Evolutionary conservation across 2,888 invertebrate genomes (phyloP), one percentile per base, ranked within the genome.

Genomic region (Litoditis marina): DNA sequence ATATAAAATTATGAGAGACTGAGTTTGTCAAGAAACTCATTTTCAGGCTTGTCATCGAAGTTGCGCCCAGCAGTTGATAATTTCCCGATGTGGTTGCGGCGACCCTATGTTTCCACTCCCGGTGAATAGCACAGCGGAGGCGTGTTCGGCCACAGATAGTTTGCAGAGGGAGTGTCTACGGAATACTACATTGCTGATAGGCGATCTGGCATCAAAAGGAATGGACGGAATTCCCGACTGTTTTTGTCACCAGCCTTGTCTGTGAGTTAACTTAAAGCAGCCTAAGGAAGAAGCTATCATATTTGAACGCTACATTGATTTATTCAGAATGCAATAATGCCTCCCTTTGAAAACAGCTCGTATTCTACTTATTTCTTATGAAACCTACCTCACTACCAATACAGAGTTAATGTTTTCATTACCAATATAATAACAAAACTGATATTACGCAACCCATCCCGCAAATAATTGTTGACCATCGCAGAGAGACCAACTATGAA

Each of bases 401-500:
- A n/a, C n/a, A n/a, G n/a, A n/a, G n/a, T n/a, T n/a, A n/a, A n/a
- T n/a, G n/a, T n/a, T n/a, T n/a, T n/a, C n/a, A n/a, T n/a, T n/a
- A n/a, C n/a, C n/a, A n/a, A n/a, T n/a, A n/a, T n/a, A n/a, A n/a
- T n/a, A n/a, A n/a, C n/a, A n/a, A n/a, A n/a, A n/a, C n/a, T n/a
- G n/a, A n/a, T n/a, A n/a, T n/a, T n/a, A n/a, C n/a, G n/a, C n/a
- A n/a, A n/a, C n/a, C n/a, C n/a, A n/a, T n/a, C n/a, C n/a, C n/a
- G n/a, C n/a, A n/a, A n/a, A n/a, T n/a, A n/a, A 36, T 36, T 36
- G 36, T 36, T 36, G 13, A 36, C 36, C 13, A 36, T 36, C 36
- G 8, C 36, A 81, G 81, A 50, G 82, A 82, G 64, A 80, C 77
- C 30, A 81, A 79, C 63, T 82, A 83, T 55, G 83, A 82, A 73